Evolutionary conservation across 2,888 invertebrate species (phyloP).

Genomic region (Chymomyza fuscimana): DNA sequence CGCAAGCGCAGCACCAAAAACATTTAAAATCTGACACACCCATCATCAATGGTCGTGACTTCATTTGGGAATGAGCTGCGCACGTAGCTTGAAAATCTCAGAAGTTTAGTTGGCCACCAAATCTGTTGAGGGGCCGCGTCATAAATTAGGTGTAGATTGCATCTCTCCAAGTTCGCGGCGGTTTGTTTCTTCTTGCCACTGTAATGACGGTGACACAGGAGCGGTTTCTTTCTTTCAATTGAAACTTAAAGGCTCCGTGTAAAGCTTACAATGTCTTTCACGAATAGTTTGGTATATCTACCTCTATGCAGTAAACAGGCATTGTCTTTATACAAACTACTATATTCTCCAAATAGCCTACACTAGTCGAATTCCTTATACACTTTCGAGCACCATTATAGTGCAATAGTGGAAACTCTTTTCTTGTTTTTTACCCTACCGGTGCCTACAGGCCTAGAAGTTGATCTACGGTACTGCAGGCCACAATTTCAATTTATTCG

Average conservation of each 20-base stretch:
- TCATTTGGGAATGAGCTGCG: constrained; percentile 53
- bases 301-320: too few relatives aligned
- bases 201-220: constrained; percentile 28
- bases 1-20: neutral
- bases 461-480: too few relatives aligned
- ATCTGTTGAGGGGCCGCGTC: constrained; percentile 36
- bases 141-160: constrained; percentile 71
- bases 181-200: constrained; percentile 17
- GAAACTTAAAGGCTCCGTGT: neutral
- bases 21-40: constrained; percentile 1
- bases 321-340: too few relatives aligned
- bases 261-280: neutral
- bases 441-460: too few relatives aligned
- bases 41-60: constrained; percentile 55
- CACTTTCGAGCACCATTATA: too few relatives aligned
- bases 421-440: too few relatives aligned
- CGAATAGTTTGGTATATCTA: neutral
- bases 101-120: constrained; percentile 18
- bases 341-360: too few relatives aligned
- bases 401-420: too few relatives aligned
- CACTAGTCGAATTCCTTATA: too few relatives aligned
- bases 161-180: constrained; percentile 65
- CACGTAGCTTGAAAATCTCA: constrained; percentile 52
- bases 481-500: too few relatives aligned
- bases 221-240: neutral